Percentiles rank a stretch among this genome's conserved stretches.
phyloP scores from a whole-genome alignment of 2,113 vertebrate species.

The Gadus macrocephalus region DNA sequence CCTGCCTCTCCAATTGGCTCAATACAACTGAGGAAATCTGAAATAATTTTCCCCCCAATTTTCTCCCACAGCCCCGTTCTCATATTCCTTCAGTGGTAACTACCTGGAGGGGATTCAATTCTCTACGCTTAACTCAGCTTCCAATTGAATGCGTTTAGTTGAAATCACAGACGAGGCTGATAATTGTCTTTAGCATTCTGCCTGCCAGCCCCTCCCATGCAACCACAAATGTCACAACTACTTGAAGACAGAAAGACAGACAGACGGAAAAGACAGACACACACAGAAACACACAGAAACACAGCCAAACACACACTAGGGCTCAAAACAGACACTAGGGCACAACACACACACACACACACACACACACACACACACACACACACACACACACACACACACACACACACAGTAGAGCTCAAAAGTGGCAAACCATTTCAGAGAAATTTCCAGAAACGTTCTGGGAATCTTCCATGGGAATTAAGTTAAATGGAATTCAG shows the following conservation, averaged over 20 bases:
- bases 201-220: too few species aligned
- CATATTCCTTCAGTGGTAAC: constrained; percentile 1
- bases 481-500: too few species aligned
- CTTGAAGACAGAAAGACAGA: too few species aligned
- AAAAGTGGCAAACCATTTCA: too few species aligned
- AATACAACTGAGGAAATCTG: constrained; percentile 28
- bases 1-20: constrained; percentile 27
- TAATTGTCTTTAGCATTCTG: constrained; percentile 20
- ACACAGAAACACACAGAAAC: too few species aligned
- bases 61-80: constrained; percentile 14
- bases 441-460: too few species aligned
- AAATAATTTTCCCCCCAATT: constrained; percentile 47
- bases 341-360: neutral
- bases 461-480: too few species aligned
- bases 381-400: constrained; percentile 2
- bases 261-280: too few species aligned
- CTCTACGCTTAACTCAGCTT: constrained; percentile 32
- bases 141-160: constrained; percentile 9
- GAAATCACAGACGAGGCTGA: constrained; percentile 22
- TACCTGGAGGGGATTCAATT: constrained; percentile 22
- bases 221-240: too few species aligned
- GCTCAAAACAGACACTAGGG: too few species aligned
- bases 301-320: too few species aligned
- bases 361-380: constrained; percentile 2
- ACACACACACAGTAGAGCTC: neutral